Evolutionary conservation across 2,888 invertebrate species (phyloP), one percentile per base, ranked within the genome.

Genomic region (Ormia ochracea): DNA sequence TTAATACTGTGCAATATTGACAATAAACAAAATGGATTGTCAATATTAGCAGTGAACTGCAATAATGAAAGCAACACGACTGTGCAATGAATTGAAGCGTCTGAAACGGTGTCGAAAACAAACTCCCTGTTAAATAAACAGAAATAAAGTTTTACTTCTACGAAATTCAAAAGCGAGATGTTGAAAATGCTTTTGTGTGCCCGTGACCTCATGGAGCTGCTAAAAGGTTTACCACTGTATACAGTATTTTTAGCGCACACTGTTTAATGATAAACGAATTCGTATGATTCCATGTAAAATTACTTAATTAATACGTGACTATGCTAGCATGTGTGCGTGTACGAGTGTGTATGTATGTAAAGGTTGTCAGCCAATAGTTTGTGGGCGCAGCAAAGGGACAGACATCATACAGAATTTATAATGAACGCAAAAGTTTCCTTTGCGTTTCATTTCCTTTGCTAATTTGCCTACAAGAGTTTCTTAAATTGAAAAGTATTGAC

Each of bases 21-120:
- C 54, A 80, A 56, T 41, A 72, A 80, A 80, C 68, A 72, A 74
- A 26, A 38, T 28, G 41, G 26, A 74, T 45, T 59, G 72, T 72
- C 61, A 76, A 80, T 72, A 80, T 76, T 76, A 52, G 61, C 56
- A 58, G 50, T 74, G 63, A 74, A 74, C 74, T 68, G 74, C 50
- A 69, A 74, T 50, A 74, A 63, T 65, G 63, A 65, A 73, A 69
- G 58, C 38, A 61, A 28, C 23, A 26, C 36, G 48, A 69, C 45
- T 36, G 61, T 9, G 52, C 23, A 17, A 45, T 33, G 21, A 2
- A 52, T 33, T 28, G 26, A 14, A 45, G 45, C n/a, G 21, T 38
- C 14, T 43, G 36, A 4, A 43, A 66, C 33, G 33, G 41, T 17
- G 26, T 23, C 19, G 26, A 33, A 36, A 58, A 48, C 9, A 52